Base-by-base conservation (phyloP, 2,113 vertebrate species). In the Phyllostomus discolor region DNA sequence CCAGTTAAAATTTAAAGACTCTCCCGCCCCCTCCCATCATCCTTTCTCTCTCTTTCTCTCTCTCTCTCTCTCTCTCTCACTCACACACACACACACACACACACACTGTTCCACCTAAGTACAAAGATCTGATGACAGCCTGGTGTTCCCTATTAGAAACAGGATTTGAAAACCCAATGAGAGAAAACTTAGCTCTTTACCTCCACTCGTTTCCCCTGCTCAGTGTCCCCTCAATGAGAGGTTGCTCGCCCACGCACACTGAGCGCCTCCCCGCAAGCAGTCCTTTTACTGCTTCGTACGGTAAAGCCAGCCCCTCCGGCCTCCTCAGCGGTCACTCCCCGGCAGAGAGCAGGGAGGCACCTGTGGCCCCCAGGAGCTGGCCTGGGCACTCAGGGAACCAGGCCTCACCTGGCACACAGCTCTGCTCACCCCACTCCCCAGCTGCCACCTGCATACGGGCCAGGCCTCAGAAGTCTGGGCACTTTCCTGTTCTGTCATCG, bases 1-100 rank as follows among this genome's bases (percentile, higher is more conserved):
- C 92, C 96, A 97, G 95, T 97, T 97, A 98, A 98, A 97, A 75
- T 96, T 92, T 97, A 95, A 97, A 97, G 90, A 88, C 85, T 87
- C 54, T 69, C 22, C 46, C 24, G 46, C n/a, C 70, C 20, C 31
- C 57, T 31, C 17, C 9, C 28, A 46, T 46, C 3, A 8, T 20
- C 4, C 3, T 2, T 31, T 0, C 22, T n/a, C 43, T 31, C 20
- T 33, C 70, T 15, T 11, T 48, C 43, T 31, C 20, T 35, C 54
- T 9, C 31, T 5, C 76, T 7, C 15, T 19, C n/a, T 15, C 48
- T 50, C 48, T 50, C 48, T 50, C 48, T 15, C 14, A 31, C 72
- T 3, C 64, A 15, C 66, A 70, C 57, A 19, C 66, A 76, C 57
- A 48, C 88, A 48, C 81, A 75, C 70, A 48, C 70, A 46, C 82